phyloP scores from a whole-genome alignment of 2,888 invertebrate genomes.

The Pantelozetes paolii region DNA sequence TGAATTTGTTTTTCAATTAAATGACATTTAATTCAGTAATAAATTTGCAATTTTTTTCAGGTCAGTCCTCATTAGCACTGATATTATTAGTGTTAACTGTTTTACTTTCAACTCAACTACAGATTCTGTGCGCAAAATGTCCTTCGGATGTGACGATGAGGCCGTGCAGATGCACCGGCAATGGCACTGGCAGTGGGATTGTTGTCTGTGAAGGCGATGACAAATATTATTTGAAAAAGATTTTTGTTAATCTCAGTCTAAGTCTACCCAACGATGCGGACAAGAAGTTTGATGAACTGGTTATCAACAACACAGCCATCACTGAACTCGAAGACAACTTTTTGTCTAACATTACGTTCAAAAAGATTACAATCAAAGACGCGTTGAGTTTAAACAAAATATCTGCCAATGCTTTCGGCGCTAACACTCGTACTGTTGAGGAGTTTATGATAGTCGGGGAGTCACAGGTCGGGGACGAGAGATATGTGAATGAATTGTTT shows the following conservation, averaged over 20 bases:
- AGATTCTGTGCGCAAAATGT: slow-evolving; percentile 13
- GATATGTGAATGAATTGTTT: slow-evolving; percentile 33
- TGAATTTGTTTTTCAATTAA: too few species aligned
- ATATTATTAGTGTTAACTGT: slow-evolving; percentile 3
- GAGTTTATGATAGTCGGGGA: slow-evolving; percentile 34
- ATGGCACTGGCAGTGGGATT: not conserved
- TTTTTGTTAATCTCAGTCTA: slow-evolving; percentile 12
- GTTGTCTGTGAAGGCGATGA: slow-evolving; percentile 39
- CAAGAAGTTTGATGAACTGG: slow-evolving; percentile 21
- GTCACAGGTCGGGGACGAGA: slow-evolving; percentile 16
- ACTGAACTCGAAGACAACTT: slow-evolving; percentile 22
- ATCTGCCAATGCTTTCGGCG: slow-evolving; percentile 21
- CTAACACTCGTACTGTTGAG: slow-evolving; percentile 16
- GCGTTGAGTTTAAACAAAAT: slow-evolving; percentile 35
- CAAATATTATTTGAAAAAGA: not conserved
- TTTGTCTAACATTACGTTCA: slow-evolving; percentile 22
- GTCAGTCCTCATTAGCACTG: not conserved
- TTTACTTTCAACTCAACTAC: slow-evolving; percentile 7
- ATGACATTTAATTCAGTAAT: not conserved
- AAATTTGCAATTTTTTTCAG: not conserved
- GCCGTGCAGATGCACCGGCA: slow-evolving; percentile 31
- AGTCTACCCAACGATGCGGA: not conserved
- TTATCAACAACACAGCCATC: slow-evolving; percentile 40
- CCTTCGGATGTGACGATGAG: not conserved
- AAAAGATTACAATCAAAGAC: slow-evolving; percentile 23